Conservation (phyloP, 2,797 vertebrate species). For the Pipistrellus kuhlii region DNA sequence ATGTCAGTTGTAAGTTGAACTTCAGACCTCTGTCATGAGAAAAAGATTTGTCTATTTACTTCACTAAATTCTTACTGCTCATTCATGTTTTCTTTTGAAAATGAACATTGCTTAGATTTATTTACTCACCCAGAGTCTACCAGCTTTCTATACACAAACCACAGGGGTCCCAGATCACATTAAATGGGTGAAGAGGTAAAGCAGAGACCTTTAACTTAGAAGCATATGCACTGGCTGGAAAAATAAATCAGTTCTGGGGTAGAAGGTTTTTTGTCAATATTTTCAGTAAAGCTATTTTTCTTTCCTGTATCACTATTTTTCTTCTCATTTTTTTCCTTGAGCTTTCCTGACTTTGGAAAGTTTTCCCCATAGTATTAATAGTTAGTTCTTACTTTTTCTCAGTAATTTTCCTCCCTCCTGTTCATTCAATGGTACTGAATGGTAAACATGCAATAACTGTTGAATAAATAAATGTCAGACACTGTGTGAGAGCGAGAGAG, state of each 20-base stretch:
- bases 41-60: neutral
- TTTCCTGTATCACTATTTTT: neutral
- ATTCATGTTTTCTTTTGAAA: conserved; percentile 57
- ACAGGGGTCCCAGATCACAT: neutral
- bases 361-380: neutral
- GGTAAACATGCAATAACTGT: neutral
- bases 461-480: neutral
- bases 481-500: neutral
- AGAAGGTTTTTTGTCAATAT: neutral
- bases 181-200: neutral
- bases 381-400: conserved; percentile 17
- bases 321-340: neutral
- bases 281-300: neutral
- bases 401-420: neutral
- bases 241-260: conserved; percentile 8
- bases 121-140: neutral
- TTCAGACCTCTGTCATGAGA: neutral
- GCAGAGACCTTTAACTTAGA: neutral
- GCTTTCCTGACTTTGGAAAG: neutral
- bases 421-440: neutral
- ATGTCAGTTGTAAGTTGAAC: neutral
- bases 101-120: conserved; percentile 22
- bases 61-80: conserved; percentile 6
- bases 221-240: neutral
- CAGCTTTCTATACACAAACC: neutral